Evolutionary conservation across 2,888 invertebrate species (phyloP).

Genomic region (Tineola bisselliella): DNA sequence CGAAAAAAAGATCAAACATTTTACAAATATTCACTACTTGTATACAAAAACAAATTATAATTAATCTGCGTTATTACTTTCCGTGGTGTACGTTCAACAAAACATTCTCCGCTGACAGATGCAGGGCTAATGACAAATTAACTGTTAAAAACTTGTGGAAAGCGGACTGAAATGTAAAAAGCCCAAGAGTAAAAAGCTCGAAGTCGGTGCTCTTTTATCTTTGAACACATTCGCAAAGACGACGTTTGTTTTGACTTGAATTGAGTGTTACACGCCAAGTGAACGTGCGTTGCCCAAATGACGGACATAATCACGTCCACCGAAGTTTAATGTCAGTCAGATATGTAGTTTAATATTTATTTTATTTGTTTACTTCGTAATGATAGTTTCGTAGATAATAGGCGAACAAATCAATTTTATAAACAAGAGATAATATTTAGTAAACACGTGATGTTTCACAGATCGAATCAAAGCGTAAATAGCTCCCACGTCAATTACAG

Average conservation of each 20-base stretch:
- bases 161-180: slow-evolving; percentile 34
- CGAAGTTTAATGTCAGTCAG: neutral
- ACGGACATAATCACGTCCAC: neutral
- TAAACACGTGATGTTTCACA: slow-evolving; percentile 3
- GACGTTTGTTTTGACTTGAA: slow-evolving; percentile 39
- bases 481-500: slow-evolving; percentile 57
- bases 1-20: neutral
- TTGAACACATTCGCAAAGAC: slow-evolving; percentile 33
- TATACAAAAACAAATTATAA: neutral
- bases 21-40: neutral
- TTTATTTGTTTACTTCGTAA: neutral
- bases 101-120: slow-evolving; percentile 44
- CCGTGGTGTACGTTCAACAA: slow-evolving; percentile 22
- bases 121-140: slow-evolving; percentile 58
- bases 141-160: slow-evolving; percentile 49
- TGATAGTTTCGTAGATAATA: neutral
- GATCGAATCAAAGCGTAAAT: slow-evolving; percentile 18
- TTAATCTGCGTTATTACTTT: slow-evolving; percentile 11
- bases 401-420: neutral
- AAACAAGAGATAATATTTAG: slow-evolving; percentile 5
- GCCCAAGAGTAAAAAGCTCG: slow-evolving; percentile 35
- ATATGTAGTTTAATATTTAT: neutral
- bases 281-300: slow-evolving; percentile 12
- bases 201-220: slow-evolving; percentile 37
- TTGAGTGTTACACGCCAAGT: slow-evolving; percentile 12